Base-by-base conservation (phyloP, 2,888 invertebrate species). In the Taenaris catops region DNA sequence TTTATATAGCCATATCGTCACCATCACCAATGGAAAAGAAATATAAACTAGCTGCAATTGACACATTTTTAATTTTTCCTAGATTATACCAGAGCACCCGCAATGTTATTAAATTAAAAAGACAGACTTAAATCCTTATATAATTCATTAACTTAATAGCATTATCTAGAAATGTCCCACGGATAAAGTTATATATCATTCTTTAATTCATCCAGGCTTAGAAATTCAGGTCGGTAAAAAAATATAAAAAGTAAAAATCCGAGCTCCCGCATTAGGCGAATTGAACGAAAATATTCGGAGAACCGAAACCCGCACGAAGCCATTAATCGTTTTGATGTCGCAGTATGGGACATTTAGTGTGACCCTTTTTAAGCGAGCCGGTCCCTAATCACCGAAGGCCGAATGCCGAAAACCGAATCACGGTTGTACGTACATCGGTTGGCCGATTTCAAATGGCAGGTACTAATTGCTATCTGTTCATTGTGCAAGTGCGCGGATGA, bases 271-370 rank as follows among this genome's bases (percentile, higher is more conserved):
- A 75, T 78, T 74, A 75, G 63, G 51, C 44, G 71, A 66, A 73
- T 79, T 71, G 71, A 64, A 68, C 63, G 68, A 76, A 78, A 76
- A 78, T 79, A 74, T 79, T 72, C 71, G 56, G 55, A 63, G 61
- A 62, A 68, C 69, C 58, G 47, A 70, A 71, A 65, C 70, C 71
- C 63, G 49, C 67, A 62, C 65, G 60, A 61, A 59, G 66, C 70
- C 81, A 84, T 84, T 80, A 81, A 84, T 84, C 83, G 81, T 79
- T 79, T 72, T 64, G 79, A 78, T 83, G 81, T 81, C 81, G 71
- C 80, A 70, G 81, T 81, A 80, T 75, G 79, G 80, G 79, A 83
- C 80, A 79, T 83, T 84, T 80, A 81, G 81, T 80, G 78, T 75
- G 79, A 83, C 83, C 81, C 81, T 83, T 83, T 83, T 83, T 78